Evolutionary conservation across 2,797 vertebrate species (phyloP), one percentile per base, ranked within the genome.

Genomic region (Oceanodroma leucorhoa): DNA sequence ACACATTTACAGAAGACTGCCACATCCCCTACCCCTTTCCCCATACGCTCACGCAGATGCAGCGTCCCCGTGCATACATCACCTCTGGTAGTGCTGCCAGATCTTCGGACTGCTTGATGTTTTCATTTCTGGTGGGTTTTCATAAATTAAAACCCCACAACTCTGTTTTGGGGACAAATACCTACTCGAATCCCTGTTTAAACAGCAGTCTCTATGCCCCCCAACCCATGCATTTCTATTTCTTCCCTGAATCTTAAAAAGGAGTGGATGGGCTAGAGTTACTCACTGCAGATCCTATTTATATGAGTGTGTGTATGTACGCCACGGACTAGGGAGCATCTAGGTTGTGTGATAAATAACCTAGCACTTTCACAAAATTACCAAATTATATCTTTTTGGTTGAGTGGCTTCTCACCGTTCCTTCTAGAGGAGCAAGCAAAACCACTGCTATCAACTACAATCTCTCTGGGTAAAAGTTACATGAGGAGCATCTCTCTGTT

Each of bases 21-120:
- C 15, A 4, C 27, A 5, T 17, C 46, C 5, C 1, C 24, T 11
- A 2, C 26, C 23, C 23, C 51, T 12, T 10, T 11, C 24, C 29
- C 43, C 19, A 14, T 24, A 48, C 8, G 46, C 46, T 48, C 46
- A 48, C 2, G 46, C n/a, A 12, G 10, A 4, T 0, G 6, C 46
- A 16, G 16, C 0, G 6, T 45, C 30, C 21, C 61, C 10, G 23
- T 4, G 3, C 23, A 0, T 2, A 2, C 26, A 0, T 27, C 13
- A 12, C 2, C 48, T 40, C 67, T 7, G 4, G 6, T 0, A 2
- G 21, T 0, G 22, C 48, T 18, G 8, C 14, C 48, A 24, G 32
- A 18, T 3, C 67, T 38, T 30, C 2, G 13, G 23, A 4, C 54
- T 29, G 29, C 48, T n/a, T 15, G 22, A 22, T 5, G 8, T 10